A percentile compares a stretch with the other conserved stretches of the same genome.
phyloP scores from a whole-genome alignment of 2,888 invertebrate genomes.

The Idaea biselata region DNA sequence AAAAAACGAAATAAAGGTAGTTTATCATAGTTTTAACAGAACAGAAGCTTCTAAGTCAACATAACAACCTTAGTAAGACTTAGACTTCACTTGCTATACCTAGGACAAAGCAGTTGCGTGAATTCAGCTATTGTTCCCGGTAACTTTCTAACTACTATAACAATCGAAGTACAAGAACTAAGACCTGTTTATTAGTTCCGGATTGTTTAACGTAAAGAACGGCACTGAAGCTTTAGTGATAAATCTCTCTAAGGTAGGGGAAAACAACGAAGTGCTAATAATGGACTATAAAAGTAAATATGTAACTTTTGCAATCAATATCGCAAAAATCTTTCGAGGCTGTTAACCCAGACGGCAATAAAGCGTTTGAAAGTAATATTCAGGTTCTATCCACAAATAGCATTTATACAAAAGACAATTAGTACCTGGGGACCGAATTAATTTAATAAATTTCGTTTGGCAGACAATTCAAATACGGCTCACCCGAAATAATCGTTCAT shows the following conservation, averaged over 20 bases:
- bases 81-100: conserved; percentile 33
- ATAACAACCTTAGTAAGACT: conserved; percentile 38
- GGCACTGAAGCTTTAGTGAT: conserved; percentile 3
- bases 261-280: conserved; percentile 2
- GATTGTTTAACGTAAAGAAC: conserved; percentile 15
- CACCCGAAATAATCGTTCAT: conserved; percentile 39
- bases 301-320: conserved; percentile 20
- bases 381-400: conserved; percentile 42
- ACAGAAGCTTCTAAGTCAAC: conserved; percentile 36
- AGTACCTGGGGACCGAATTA: conserved; percentile 42
- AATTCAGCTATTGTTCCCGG: conserved; percentile 35
- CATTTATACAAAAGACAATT: conserved; percentile 54
- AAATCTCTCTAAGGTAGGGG: neutral
- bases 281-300: conserved; percentile 7
- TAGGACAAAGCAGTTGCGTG: conserved; percentile 41
- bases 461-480: conserved; percentile 41
- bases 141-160: conserved; percentile 26
- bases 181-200: conserved; percentile 18
- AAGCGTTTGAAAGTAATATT: conserved; percentile 36
- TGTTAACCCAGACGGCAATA: conserved; percentile 18
- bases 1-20: too few relatives aligned
- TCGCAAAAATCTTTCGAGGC: conserved; percentile 8
- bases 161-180: conserved; percentile 17
- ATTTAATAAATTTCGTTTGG: conserved; percentile 46
- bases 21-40: too few relatives aligned